phyloP scores from a whole-genome alignment of 2,797 vertebrate genomes.

The Lepus oiostolus region DNA sequence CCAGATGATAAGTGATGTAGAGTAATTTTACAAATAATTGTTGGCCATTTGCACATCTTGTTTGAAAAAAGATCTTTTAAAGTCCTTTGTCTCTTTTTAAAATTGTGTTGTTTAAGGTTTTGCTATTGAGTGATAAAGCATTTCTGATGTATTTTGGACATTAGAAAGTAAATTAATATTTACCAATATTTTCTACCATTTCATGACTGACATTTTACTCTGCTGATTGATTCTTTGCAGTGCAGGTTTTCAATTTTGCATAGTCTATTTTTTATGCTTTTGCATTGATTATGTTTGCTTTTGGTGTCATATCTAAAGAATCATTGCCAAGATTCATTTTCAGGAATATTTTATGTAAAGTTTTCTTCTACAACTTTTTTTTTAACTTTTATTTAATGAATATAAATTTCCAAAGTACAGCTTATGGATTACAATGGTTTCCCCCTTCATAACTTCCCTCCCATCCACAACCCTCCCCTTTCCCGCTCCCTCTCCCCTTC shows the following conservation, averaged over 20 bases:
- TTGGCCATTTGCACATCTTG: background rate
- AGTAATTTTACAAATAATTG: background rate
- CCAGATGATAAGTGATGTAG: background rate
- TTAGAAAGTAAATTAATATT: background rate
- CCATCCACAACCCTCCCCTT: too few species aligned
- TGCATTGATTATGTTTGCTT: background rate
- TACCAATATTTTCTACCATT: background rate
- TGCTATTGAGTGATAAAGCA: background rate
- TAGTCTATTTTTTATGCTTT: background rate
- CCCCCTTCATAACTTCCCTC: too few species aligned
- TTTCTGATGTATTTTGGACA: background rate
- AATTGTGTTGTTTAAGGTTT: background rate
- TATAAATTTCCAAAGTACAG: too few species aligned
- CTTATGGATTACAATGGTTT: too few species aligned
- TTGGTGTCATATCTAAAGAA: background rate
- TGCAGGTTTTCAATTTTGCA: background rate
- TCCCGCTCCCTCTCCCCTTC: too few species aligned
- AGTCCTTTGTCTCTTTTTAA: background rate
- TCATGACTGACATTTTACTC: background rate
- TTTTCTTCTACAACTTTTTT: background rate
- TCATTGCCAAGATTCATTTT: background rate
- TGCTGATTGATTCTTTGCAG: background rate
- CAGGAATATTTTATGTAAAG: background rate
- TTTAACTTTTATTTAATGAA: background rate
- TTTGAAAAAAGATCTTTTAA: background rate